Evolutionary conservation across 2,797 vertebrate species (phyloP), one percentile per base, ranked within the genome.

Genomic region (Eulemur rubriventer): DNA sequence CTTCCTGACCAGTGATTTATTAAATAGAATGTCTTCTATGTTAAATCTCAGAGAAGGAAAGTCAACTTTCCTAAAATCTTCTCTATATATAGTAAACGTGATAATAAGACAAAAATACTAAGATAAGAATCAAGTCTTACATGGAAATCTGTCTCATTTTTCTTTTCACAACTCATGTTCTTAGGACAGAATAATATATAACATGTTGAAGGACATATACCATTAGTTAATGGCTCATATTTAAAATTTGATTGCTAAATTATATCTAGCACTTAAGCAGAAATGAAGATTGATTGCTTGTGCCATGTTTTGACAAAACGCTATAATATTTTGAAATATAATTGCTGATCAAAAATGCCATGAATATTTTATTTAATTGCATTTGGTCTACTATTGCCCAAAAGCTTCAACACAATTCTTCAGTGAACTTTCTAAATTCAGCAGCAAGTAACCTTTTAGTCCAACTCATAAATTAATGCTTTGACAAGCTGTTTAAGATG

Each of bases 191-290:
- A 89, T 93, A 94, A 89, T n/a, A 2, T 72, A 82, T 81, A 83
- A 81, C 41, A 90, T 73, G 3, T 91, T 95, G 57, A 87, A 96
- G 83, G 92, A 70, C 10, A 28, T 72, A 84, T 30, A 76, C 76
- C 86, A 59, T 96, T 95, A 96, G 79, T 90, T 97, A 92, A 94
- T 95, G 17, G 14, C 50, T 86, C 55, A 82, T 76, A 81, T 78
- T 97, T 95, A 87, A 76, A 94, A 94, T 65, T 91, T 84, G 65
- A 81, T 96, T 78, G 91, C 83, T 95, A 94, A 94, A 90, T 92
- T 90, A 43, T 93, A 89, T 91, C 52, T 76, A 73, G 82, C 55
- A 96, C 91, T 97, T 81, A 90, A 84, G 46, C 83, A 93, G 52
- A 94, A 97, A 84, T 96, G 67, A 94, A 94, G 91, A 83, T 41